A percentile compares a stretch with the other conserved stretches of the same genome.
phyloP scores from a whole-genome alignment of 2,797 vertebrate species.

The Leptodactylus fallax region DNA sequence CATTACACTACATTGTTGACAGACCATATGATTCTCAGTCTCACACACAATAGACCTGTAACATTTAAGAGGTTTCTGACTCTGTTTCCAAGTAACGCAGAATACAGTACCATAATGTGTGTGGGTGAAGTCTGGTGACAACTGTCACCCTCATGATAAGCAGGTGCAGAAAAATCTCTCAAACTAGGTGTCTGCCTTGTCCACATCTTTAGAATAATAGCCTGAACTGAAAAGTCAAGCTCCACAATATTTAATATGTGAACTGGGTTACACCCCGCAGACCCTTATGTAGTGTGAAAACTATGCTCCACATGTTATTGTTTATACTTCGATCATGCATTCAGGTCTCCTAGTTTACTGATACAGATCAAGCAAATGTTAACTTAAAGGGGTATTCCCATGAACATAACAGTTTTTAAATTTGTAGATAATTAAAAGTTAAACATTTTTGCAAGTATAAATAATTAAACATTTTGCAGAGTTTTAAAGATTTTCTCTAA shows the following conservation, averaged over 20 bases:
- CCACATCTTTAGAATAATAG: not conserved
- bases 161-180: not conserved
- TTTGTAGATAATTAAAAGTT: no score
- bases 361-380: not conserved
- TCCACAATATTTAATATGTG: not conserved
- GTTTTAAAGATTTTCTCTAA: no score
- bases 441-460: no score
- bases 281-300: not conserved
- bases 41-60: not conserved
- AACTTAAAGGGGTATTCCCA: no score
- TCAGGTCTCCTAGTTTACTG: not conserved
- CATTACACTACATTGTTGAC: not conserved
- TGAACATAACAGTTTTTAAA: no score
- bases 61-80: not conserved
- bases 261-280: no score
- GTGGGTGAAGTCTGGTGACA: conserved; percentile 23
- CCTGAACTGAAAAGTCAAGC: not conserved
- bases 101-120: conserved; percentile 26
- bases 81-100: not conserved
- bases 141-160: not conserved
- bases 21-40: not conserved
- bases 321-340: not conserved
- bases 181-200: not conserved
- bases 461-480: no score
- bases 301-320: not conserved